Evolutionary conservation across 2,113 vertebrate genomes (phyloP).

Genomic region (Acrocephalus kingi): DNA sequence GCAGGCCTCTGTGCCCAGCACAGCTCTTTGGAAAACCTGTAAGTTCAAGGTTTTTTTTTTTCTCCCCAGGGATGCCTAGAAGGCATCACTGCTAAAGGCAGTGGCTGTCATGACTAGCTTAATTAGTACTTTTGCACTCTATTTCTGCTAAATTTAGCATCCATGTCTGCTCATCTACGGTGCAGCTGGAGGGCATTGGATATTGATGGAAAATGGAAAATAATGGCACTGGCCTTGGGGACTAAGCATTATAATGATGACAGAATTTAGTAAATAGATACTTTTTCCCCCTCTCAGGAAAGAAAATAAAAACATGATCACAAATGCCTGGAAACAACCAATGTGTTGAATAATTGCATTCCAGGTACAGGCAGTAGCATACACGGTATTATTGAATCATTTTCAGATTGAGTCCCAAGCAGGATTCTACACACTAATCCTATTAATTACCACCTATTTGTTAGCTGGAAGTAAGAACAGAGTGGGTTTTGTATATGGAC

Average conservation of each 20-base stretch:
- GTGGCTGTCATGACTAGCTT: background rate
- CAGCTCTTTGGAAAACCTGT: background rate
- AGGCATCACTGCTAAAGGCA: background rate
- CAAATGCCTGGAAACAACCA: background rate
- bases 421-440: background rate
- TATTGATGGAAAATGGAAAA: background rate
- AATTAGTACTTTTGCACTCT: background rate
- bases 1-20: background rate
- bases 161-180: background rate
- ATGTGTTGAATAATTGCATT: background rate
- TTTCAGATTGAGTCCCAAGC: background rate
- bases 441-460: background rate
- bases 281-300: background rate
- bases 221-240: background rate
- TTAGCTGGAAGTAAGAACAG: background rate
- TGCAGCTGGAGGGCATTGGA: background rate
- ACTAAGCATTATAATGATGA: background rate
- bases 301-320: background rate
- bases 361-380: background rate
- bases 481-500: background rate
- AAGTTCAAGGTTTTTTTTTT: background rate
- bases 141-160: conserved; percentile 29
- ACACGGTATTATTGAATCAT: background rate
- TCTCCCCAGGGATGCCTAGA: background rate
- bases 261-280: background rate